Base-by-base conservation (phyloP, 2,888 invertebrate species). In the Tachina grossa region DNA sequence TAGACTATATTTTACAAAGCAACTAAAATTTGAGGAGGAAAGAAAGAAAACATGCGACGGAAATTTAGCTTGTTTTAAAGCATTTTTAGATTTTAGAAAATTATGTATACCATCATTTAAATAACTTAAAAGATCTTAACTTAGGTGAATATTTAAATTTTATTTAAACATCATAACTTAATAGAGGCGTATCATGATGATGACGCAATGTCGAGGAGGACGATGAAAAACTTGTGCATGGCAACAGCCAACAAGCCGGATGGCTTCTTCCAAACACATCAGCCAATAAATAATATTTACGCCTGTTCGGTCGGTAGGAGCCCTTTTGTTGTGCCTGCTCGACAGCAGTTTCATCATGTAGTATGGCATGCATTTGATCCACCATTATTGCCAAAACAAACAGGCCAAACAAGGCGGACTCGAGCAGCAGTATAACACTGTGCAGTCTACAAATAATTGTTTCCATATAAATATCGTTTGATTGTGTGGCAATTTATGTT, bases 381-480 rank as follows among this genome's bases (percentile, higher is more conserved):
- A 96, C 95, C 93, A 97, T 95, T 87, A 98, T 97, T 57, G 97
- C 97, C 80, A 96, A 94, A 16, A 97, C 97, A 92, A 98, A 98
- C 91, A 98, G 94, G 10, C 97, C 97, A 93, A 98, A 98, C 41
- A 98, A 93, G 9, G 96, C 94, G 82, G 96, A 95, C 92, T 97
- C 97, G 92, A 98, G 93, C 82, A 97, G 94, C 87, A 97, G 93
- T 89, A 97, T 95, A 68, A 97, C 95, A 88, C 96, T 96, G 92
- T 98, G 97, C 89, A 98, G 94, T 92, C 97, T 97, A 93, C 71
- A 87, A 83, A n/a, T 22, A 61, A 61, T 3, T 61, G 31, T 39
- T 59, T 59, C 10, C 39, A 41, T 10, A 59, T 0, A 16, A 16
- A 51, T 16, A 31, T 4, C 2, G 2, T 31, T 31, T 16, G 8